A percentile compares a stretch with the other conserved stretches of the same genome.
Evolutionary conservation across 2,888 invertebrate genomes (phyloP).

Genomic region (Drosophila mayaguana): DNA sequence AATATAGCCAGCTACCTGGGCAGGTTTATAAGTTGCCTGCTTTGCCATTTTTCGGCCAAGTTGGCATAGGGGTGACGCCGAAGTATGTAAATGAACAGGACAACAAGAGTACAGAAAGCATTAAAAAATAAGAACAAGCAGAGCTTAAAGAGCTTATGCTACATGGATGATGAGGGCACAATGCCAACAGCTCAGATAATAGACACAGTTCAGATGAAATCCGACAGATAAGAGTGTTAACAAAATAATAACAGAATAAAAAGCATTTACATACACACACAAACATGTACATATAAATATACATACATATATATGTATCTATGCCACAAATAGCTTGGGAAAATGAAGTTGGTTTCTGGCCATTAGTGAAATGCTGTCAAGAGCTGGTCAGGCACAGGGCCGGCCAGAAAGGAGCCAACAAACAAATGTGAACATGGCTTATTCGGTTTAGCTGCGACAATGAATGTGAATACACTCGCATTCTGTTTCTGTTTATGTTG

Average conservation of each 20-base stretch:
- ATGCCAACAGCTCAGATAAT: conserved; percentile 38
- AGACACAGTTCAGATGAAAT: conserved; percentile 49
- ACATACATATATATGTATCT: too few species aligned
- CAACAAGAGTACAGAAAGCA: conserved; percentile 42
- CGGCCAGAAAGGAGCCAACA: conserved; percentile 11
- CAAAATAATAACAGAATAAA: conserved; percentile 78
- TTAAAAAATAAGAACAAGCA: conserved; percentile 56
- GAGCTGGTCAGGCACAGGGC: conserved; percentile 34
- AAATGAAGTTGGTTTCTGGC: conserved; percentile 18
- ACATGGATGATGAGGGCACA: conserved; percentile 42
- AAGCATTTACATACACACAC: conserved; percentile 64
- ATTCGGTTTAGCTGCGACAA: conserved; percentile 42
- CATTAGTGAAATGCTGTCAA: conserved; percentile 71
- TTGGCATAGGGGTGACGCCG: background rate
- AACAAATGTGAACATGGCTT: conserved; percentile 45
- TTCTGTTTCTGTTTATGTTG: background rate
- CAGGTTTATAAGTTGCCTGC: conserved; percentile 29
- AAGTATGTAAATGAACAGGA: conserved; percentile 6
- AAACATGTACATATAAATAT: background rate
- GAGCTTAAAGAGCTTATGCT: conserved; percentile 66
- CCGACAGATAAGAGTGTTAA: conserved; percentile 69
- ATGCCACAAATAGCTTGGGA: conserved; percentile 7
- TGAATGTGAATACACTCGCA: conserved; percentile 27
- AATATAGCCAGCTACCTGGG: conserved; percentile 32
- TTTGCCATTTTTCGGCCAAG: background rate